Evolutionary conservation across 1,140 invertebrate species (phyloP).

Genomic region (Atta colombica): DNA sequence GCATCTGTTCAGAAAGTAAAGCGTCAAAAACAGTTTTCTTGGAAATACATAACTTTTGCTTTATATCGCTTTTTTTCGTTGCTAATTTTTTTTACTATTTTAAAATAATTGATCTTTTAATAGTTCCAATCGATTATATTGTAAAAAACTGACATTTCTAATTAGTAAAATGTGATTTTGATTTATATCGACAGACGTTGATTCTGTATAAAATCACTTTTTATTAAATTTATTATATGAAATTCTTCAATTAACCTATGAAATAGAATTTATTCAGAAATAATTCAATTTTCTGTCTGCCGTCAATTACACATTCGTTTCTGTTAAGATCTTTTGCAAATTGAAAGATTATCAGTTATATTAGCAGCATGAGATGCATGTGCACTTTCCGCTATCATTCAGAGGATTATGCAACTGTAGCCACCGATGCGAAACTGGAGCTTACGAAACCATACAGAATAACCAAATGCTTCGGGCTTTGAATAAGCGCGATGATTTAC

Average conservation of each 20-base stretch:
- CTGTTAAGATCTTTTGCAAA: not conserved
- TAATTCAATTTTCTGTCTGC: not conserved
- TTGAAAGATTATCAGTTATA: constrained; percentile 4
- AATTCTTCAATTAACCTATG: not conserved
- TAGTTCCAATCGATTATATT: not conserved
- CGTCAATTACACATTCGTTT: not conserved
- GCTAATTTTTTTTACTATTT: not conserved
- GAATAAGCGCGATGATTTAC: constrained; percentile 39
- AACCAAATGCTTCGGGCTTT: constrained; percentile 36
- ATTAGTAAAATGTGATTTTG: constrained; percentile 1
- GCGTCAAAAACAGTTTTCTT: constrained; percentile 61
- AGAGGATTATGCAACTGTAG: constrained; percentile 18
- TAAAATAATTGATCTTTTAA: not conserved
- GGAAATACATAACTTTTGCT: constrained; percentile 30
- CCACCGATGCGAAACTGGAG: constrained; percentile 11
- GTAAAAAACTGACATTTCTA: not conserved
- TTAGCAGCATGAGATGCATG: not conserved
- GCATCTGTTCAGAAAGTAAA: constrained; percentile 50
- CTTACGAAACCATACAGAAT: constrained; percentile 25
- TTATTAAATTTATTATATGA: not conserved
- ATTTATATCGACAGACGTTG: not conserved
- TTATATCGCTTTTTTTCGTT: not conserved
- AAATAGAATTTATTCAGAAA: not conserved
- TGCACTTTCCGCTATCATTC: constrained; percentile 1
- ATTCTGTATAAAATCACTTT: not conserved